Evolutionary conservation across 2,113 vertebrate species (phyloP).

Genomic region (Rhinolophus sinicus): DNA sequence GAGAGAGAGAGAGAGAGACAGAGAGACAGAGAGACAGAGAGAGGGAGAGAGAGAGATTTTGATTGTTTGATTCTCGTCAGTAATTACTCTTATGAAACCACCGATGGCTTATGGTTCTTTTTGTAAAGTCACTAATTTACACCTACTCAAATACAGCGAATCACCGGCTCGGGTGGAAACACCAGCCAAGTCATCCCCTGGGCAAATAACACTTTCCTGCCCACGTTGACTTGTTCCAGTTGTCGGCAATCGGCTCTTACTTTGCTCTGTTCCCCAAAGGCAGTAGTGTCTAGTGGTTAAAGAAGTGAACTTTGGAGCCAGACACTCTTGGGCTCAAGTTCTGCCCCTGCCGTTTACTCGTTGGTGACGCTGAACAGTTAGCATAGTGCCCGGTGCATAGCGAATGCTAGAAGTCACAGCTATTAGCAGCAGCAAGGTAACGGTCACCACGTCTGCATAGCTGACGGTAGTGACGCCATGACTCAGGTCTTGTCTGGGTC

Average conservation of each 20-base stretch:
- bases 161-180: neutral
- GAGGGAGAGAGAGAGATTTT: neutral
- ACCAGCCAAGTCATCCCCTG: neutral
- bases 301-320: neutral
- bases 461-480: neutral
- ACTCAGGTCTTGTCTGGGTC: neutral
- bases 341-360: neutral
- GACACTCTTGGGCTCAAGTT: neutral
- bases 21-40: too few species aligned
- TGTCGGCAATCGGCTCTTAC: neutral
- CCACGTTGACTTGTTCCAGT: neutral
- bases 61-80: neutral
- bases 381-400: neutral
- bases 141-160: neutral
- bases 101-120: neutral
- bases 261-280: neutral
- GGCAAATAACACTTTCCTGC: neutral
- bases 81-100: conserved; percentile 29
- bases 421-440: neutral
- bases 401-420: neutral
- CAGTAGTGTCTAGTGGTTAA: neutral
- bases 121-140: conserved; percentile 47
- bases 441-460: neutral
- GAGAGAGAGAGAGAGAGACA: neutral
- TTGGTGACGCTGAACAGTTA: neutral